Conservation (phyloP, 2,888 invertebrate genomes). For the Chrysolina americana region DNA sequence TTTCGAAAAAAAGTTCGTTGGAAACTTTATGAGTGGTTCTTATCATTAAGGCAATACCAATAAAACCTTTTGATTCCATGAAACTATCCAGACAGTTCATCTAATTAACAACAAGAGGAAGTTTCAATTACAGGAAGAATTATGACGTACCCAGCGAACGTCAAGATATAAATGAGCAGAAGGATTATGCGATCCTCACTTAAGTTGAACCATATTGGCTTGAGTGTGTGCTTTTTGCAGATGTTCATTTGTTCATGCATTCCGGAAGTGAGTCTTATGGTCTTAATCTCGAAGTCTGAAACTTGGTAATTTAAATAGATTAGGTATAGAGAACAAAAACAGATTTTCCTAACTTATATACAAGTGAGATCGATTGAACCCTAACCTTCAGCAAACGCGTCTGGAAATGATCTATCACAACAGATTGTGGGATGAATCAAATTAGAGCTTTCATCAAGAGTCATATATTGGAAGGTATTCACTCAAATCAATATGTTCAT, state of each 20-base stretch:
- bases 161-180: constrained; percentile 34
- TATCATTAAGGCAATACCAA: not conserved
- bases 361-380: not conserved
- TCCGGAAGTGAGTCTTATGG: constrained; percentile 46
- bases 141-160: constrained; percentile 33
- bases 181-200: constrained; percentile 39
- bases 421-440: no score
- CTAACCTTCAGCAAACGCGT: no score
- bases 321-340: constrained; percentile 6
- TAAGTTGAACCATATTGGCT: constrained; percentile 44
- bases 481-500: no score
- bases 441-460: no score
- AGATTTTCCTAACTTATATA: constrained; percentile 1
- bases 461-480: no score
- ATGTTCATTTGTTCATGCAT: constrained; percentile 45
- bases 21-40: not conserved
- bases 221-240: constrained; percentile 42
- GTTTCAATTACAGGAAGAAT: constrained; percentile 39
- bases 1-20: no score
- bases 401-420: no score
- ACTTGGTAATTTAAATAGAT: constrained; percentile 21
- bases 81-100: not conserved
- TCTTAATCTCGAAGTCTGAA: constrained; percentile 43
- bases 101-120: constrained; percentile 28
- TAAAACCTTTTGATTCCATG: not conserved